Evolutionary conservation across 2,113 vertebrate species (phyloP).

Genomic region (Physeter macrocephalus): DNA sequence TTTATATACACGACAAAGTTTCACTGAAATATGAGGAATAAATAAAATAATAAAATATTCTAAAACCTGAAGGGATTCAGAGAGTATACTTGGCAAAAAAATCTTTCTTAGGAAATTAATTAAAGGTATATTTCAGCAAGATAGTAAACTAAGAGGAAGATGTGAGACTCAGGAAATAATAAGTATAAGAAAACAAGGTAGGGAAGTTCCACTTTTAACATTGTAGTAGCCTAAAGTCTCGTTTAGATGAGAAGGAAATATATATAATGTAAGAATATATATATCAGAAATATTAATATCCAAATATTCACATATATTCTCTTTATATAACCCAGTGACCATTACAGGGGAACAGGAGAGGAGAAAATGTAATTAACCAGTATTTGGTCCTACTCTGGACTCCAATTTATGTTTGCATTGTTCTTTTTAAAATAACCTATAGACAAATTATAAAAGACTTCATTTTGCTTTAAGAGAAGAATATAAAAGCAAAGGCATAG

Average conservation of each 20-base stretch:
- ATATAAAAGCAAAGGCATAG: not conserved
- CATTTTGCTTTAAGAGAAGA: not conserved
- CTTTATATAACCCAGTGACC: not conserved
- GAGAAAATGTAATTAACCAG: not conserved
- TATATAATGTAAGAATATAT: not conserved
- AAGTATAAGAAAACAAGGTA: not conserved
- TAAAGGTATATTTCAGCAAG: not conserved
- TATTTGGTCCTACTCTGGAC: not conserved
- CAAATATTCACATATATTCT: not conserved
- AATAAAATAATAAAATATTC: not conserved
- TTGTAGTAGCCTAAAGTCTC: not conserved
- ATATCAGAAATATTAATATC: not conserved
- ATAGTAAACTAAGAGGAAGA: not conserved
- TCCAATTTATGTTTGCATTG: not conserved
- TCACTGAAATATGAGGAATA: not conserved
- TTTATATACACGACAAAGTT: not conserved
- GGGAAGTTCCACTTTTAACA: not conserved
- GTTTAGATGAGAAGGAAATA: not conserved
- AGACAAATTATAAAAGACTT: not conserved
- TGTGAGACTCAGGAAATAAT: not conserved
- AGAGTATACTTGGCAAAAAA: not conserved
- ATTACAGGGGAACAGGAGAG: not conserved
- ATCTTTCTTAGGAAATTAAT: not conserved
- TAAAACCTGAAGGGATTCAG: not conserved
- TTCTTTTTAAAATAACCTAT: not conserved